phyloP scores from a whole-genome alignment of 2,888 invertebrate species.

The Latrodectus hesperus region DNA sequence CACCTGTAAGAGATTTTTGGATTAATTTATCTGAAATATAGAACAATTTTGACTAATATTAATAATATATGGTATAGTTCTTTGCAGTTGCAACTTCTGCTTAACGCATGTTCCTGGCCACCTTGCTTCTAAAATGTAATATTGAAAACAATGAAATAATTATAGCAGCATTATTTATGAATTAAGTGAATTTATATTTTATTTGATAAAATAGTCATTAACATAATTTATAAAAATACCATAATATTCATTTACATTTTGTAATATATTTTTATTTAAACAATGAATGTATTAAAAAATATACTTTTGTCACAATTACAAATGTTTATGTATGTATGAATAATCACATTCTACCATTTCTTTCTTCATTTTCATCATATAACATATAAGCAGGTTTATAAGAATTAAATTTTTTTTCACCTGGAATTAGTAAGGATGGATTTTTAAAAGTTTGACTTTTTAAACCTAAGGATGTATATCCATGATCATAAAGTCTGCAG shows the following conservation, averaged over 20 bases:
- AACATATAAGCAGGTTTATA: slow-evolving; percentile 55
- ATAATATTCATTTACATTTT: background rate
- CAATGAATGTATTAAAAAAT: background rate
- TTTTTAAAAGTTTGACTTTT: slow-evolving; percentile 23
- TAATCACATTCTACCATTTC: slow-evolving; percentile 12
- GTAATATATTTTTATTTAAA: background rate
- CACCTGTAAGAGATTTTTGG: no score
- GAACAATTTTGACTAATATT: no score
- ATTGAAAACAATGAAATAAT: no score
- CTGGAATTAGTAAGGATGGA: slow-evolving; percentile 6
- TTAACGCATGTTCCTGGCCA: no score
- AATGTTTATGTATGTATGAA: background rate
- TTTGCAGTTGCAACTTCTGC: no score
- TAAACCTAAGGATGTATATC: slow-evolving; percentile 77
- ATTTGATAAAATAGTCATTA: background rate
- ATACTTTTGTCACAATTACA: background rate
- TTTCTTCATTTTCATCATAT: slow-evolving; percentile 10
- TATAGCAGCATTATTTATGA: no score
- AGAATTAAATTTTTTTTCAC: background rate
- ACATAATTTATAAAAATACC: no score
- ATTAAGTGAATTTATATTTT: no score
- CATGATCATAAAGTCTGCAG: slow-evolving; percentile 91
- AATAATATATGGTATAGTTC: no score
- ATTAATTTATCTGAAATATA: no score
- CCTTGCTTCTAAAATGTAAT: no score